Evolutionary conservation across 2,113 vertebrate genomes (phyloP), one percentile per base, ranked within the genome.

Genomic region (Tapirus terrestris): DNA sequence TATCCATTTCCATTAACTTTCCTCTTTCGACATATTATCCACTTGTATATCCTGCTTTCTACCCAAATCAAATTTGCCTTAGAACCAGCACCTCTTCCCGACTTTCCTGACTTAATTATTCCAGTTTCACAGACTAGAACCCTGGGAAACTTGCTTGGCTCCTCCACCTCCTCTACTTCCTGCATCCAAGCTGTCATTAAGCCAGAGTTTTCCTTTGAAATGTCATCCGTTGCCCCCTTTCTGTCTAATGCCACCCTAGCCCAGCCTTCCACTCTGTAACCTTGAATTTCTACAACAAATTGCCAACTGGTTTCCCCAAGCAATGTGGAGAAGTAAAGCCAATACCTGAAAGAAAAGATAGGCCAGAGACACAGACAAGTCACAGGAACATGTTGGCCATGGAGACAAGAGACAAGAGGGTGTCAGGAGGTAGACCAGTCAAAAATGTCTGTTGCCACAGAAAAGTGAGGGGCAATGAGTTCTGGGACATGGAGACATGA

Each of bases 1-100:
- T 91, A 85, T 97, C 85, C 93, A 96, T 95, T 96, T 96, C 93
- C 68, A 96, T 97, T 96, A 97, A 95, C 73, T 97, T 89, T 87
- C 82, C 75, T 77, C 65, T 96, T 75, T 79, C 82, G 77, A 93
- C 43, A 3, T 94, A 96, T 97, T 94, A 96, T 75, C 97, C 86
- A 82, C n/a, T 77, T 18, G 3, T 21, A 81, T 51, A 21, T 68
- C 58, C 65, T 96, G 82, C 48, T 88, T 96, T 93, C 81, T 96
- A 56, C 48, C 89, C 79, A 98, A 82, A 97, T 91, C 85, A 94
- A 88, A 96, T 91, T 82, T 89, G 43, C 72, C 77, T 89, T 85
- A 68, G 48, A 95, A 91, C 29, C 1, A n/a, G 73, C 68, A 65
- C 82, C 81, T 93, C 56, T 91, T 82, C 85, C 79, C 7, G 45